Conservation (phyloP, 2,888 invertebrate species). For the Cheilosia vulpina region DNA sequence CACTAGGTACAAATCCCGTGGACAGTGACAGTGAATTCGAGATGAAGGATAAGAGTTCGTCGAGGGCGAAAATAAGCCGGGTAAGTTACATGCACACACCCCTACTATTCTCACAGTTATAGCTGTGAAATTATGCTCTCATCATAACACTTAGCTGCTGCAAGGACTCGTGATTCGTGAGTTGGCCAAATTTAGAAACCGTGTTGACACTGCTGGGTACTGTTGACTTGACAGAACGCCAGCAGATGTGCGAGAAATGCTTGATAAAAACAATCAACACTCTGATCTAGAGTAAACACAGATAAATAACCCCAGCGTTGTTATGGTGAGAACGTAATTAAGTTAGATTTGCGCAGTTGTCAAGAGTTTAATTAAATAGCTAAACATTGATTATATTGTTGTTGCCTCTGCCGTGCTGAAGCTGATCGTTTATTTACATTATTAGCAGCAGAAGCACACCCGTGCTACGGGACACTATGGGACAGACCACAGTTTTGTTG, state of each 20-base stretch:
- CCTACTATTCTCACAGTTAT: not conserved
- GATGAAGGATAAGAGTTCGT: constrained; percentile 84
- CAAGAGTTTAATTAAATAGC: constrained; percentile 35
- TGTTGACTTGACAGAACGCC: not conserved
- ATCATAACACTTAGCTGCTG: not conserved
- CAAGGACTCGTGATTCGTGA: not conserved
- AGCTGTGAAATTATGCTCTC: not conserved
- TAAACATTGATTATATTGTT: constrained; percentile 47
- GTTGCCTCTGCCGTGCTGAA: not conserved
- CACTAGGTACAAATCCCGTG: constrained; percentile 80
- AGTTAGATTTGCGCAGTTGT: constrained; percentile 51
- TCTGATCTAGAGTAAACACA: constrained; percentile 5
- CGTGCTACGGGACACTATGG: not conserved
- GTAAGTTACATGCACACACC: constrained; percentile 78
- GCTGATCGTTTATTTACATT: constrained; percentile 27
- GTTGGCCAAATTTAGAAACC: not conserved
- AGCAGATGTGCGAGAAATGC: constrained; percentile 3
- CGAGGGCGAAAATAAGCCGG: constrained; percentile 84
- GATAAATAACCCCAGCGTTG: not conserved
- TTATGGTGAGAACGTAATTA: constrained; percentile 38
- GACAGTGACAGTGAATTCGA: constrained; percentile 96
- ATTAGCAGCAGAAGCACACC: not conserved
- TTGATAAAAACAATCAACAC: constrained; percentile 19
- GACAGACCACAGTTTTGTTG: not conserved
- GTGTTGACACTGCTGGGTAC: not conserved